A percentile compares a stretch with the other conserved stretches of the same genome.
Evolutionary conservation across 2,113 vertebrate species (phyloP).

Genomic region (Bombycilla garrulus): DNA sequence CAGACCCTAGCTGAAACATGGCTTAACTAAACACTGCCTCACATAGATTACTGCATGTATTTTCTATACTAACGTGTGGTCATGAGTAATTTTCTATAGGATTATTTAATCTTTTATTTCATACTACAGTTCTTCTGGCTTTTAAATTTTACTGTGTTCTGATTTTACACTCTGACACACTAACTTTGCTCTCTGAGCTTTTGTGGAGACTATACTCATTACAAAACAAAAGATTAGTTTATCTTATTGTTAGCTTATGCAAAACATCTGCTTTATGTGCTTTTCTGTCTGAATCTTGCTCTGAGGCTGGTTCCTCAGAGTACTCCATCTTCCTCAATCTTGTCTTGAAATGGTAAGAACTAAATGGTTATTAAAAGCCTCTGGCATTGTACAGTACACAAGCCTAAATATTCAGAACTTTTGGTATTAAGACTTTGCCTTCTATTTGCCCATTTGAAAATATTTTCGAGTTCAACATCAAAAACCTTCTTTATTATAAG

Average conservation of each 20-base stretch:
- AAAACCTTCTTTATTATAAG: not conserved
- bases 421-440: not conserved
- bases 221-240: constrained; percentile 32
- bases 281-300: not conserved
- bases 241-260: not conserved
- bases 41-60: not conserved
- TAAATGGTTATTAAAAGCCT: not conserved
- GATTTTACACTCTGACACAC: constrained; percentile 19
- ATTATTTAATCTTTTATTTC: not conserved
- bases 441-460: not conserved
- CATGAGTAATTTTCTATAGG: not conserved
- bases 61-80: not conserved
- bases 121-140: not conserved
- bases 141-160: not conserved
- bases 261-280: constrained; percentile 29
- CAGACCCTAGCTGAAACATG: not conserved
- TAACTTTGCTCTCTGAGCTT: not conserved
- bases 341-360: not conserved
- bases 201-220: not conserved
- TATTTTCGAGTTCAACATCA: not conserved
- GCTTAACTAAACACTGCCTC: not conserved
- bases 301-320: not conserved
- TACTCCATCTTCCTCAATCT: not conserved
- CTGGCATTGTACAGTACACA: not conserved
- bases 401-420: not conserved